phyloP scores from a whole-genome alignment of 2,888 invertebrate species.

The Drosophila limbata region DNA sequence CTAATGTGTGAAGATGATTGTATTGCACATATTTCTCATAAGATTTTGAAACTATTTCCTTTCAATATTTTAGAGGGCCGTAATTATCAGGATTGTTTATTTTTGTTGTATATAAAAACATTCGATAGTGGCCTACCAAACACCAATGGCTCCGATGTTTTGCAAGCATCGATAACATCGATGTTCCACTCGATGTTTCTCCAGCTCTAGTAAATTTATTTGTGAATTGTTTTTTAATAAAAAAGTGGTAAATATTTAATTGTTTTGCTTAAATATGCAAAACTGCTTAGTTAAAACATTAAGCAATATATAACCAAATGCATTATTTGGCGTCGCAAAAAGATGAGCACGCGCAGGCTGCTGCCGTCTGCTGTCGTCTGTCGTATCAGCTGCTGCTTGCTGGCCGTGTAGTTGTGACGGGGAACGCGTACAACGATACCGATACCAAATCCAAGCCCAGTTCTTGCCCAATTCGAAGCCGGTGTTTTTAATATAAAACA shows the following conservation, averaged over 20 bases:
- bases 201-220: constrained; percentile 17
- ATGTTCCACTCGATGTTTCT: no score
- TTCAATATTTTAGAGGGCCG: no score
- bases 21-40: no score
- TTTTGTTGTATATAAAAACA: no score
- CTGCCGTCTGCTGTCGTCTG: constrained; percentile 41
- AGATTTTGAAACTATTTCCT: no score
- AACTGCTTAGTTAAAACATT: neutral
- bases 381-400: constrained; percentile 65
- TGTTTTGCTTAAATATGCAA: neutral
- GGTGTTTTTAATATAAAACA: constrained; percentile 52
- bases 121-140: no score
- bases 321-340: constrained; percentile 46
- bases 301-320: neutral
- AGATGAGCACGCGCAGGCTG: constrained; percentile 68
- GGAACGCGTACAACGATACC: constrained; percentile 39
- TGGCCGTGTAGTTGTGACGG: constrained; percentile 31
- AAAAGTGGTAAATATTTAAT: constrained; percentile 51
- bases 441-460: constrained; percentile 39
- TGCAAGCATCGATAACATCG: no score
- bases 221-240: constrained; percentile 38
- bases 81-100: no score
- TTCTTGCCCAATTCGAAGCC: constrained; percentile 47
- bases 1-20: no score
- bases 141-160: no score